A percentile compares a stretch with the other conserved stretches of the same genome.
Conservation (phyloP, 2,797 vertebrate species). For the Cuculus canorus region DNA sequence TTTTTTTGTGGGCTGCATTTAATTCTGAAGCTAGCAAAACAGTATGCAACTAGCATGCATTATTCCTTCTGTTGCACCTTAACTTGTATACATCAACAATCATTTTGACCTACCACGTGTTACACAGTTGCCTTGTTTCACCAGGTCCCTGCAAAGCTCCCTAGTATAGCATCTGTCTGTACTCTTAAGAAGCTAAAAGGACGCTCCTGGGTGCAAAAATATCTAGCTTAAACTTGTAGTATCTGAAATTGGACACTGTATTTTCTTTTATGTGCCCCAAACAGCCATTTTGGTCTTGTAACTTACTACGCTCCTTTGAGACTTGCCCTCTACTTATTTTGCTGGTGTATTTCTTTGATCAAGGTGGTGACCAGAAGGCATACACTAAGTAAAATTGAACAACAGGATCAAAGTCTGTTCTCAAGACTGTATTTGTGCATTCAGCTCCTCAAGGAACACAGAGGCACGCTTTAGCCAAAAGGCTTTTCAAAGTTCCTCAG, state of each 20-base stretch:
- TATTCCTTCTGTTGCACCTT: background rate
- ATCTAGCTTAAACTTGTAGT: background rate
- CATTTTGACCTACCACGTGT: background rate
- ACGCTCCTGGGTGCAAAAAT: background rate
- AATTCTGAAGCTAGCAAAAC: background rate
- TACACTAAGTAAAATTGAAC: background rate
- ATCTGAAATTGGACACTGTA: background rate
- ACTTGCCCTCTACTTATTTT: background rate
- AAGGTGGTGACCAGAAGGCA: background rate
- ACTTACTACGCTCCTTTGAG: background rate
- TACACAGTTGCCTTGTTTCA: background rate
- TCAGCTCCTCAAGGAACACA: background rate
- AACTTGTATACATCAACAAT: background rate
- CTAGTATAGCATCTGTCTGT: background rate
- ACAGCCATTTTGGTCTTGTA: background rate
- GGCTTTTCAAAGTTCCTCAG: background rate
- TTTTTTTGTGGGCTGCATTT: background rate
- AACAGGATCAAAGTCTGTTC: background rate
- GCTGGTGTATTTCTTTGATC: background rate
- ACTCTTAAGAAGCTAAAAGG: background rate
- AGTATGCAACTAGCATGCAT: background rate
- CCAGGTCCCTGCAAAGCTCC: background rate
- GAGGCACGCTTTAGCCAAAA: background rate
- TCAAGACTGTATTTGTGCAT: accelerated
- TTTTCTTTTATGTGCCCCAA: background rate